phyloP scores from a whole-genome alignment of 2,888 invertebrate species.

The Tenthredo scrophulariae region DNA sequence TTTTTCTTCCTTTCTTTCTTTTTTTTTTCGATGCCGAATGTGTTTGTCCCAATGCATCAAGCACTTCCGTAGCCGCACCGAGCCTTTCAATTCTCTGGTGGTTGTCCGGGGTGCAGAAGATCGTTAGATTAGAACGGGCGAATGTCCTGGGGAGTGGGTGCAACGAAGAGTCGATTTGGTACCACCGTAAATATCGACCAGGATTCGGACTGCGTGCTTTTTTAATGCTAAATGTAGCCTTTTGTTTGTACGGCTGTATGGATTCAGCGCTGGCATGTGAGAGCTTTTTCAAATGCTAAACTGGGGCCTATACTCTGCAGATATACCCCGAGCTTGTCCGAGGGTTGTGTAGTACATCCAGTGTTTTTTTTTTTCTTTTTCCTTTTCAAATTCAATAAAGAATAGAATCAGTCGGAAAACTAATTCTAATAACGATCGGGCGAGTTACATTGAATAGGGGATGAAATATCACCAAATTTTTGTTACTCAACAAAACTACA shows the following conservation, averaged over 20 bases:
- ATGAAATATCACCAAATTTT: background rate
- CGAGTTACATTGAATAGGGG: background rate
- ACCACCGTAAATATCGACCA: conserved; percentile 8
- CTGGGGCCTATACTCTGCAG: conserved; percentile 41
- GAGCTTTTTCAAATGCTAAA: conserved; percentile 72
- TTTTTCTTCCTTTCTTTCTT: background rate
- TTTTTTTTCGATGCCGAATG: conserved; percentile 66
- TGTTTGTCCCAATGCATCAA: conserved; percentile 70
- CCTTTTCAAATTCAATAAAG: background rate
- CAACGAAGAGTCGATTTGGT: conserved; percentile 20
- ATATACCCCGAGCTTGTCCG: background rate
- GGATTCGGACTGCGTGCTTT: conserved; percentile 65
- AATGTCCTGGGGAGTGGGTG: background rate
- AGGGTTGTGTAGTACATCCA: background rate
- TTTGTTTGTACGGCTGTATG: conserved; percentile 64
- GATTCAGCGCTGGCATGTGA: conserved; percentile 62
- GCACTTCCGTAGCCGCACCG: conserved; percentile 64
- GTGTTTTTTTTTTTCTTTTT: background rate
- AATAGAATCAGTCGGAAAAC: background rate
- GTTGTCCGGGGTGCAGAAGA: conserved; percentile 3
- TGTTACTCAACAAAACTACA: background rate
- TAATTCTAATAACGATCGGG: background rate
- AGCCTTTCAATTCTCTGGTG: conserved; percentile 46
- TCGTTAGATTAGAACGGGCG: background rate
- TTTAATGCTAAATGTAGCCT: conserved; percentile 73